Evolutionary conservation across 1,140 invertebrate genomes (phyloP).

Genomic region (Zaprionus lachaisei): DNA sequence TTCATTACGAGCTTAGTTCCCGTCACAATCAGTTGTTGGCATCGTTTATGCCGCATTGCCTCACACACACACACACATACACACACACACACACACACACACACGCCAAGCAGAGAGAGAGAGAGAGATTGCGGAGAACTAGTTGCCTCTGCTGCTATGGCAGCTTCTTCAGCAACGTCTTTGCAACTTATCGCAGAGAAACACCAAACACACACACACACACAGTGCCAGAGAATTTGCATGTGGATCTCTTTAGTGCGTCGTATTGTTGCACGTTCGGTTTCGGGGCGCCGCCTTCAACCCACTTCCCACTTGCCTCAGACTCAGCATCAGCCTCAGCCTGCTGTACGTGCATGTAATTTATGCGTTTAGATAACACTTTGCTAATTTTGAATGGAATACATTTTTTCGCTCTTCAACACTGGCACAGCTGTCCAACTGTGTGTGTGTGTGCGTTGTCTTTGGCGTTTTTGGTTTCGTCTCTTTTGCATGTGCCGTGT

Average conservation of each 20-base stretch:
- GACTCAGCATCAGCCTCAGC: slow-evolving; percentile 23
- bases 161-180: slow-evolving; percentile 81
- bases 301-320: slow-evolving; percentile 32
- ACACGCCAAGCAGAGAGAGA: slow-evolving; percentile 3
- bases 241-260: slow-evolving; percentile 43
- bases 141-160: slow-evolving; percentile 68
- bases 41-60: slow-evolving; percentile 82
- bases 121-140: slow-evolving; percentile 34
- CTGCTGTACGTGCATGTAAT: slow-evolving; percentile 77
- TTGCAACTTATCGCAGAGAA: slow-evolving; percentile 68
- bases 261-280: slow-evolving; percentile 28
- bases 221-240: slow-evolving; percentile 67
- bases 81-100: slow-evolving; percentile 27
- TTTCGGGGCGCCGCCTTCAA: slow-evolving; percentile 35
- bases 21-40: slow-evolving; percentile 84
- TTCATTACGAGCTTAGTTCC: slow-evolving; percentile 83
- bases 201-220: slow-evolving; percentile 7
- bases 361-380: slow-evolving; percentile 83
- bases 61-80: slow-evolving; percentile 31
- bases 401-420: slow-evolving; percentile 59
- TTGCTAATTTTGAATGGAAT: slow-evolving; percentile 83
- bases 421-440: slow-evolving; percentile 70
- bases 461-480: slow-evolving; percentile 29
- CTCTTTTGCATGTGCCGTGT: slow-evolving; percentile 54
- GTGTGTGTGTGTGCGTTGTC: slow-evolving; percentile 70